phyloP scores from a whole-genome alignment of 2,888 invertebrate species.

The Strigamia transsilvanica region DNA sequence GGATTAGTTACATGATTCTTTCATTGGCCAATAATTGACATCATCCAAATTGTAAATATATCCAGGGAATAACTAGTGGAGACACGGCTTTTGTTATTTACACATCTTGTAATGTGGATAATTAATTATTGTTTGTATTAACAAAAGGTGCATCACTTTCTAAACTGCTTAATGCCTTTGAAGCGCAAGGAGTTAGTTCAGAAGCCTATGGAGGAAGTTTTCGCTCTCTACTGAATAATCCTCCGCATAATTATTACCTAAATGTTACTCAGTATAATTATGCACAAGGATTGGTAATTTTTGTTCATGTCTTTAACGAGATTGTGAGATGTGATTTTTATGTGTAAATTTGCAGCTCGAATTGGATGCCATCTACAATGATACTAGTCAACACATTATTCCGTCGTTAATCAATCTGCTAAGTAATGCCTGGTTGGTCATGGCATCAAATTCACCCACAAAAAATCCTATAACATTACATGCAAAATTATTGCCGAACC shows the following conservation, averaged over 20 bases:
- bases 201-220: neutral
- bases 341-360: conserved; percentile 31
- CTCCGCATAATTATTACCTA: conserved; percentile 54
- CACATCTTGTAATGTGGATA: too few species aligned
- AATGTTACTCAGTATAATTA: conserved; percentile 48
- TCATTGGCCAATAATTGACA: too few species aligned
- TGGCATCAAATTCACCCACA: neutral
- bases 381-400: conserved; percentile 79
- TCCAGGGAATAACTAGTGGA: too few species aligned
- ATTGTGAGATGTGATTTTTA: neutral
- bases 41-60: too few species aligned
- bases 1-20: too few species aligned
- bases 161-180: neutral
- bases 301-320: too few species aligned
- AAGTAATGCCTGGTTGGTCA: conserved; percentile 70
- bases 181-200: conserved; percentile 5
- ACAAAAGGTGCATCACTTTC: neutral
- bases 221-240: conserved; percentile 45
- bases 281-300: neutral
- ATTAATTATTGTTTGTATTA: neutral
- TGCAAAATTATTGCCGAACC: conserved; percentile 66
- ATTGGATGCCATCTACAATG: conserved; percentile 73
- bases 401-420: conserved; percentile 78
- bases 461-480: conserved; percentile 46
- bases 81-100: too few species aligned